Evolutionary conservation across 2,888 invertebrate species (phyloP), one percentile per base, ranked within the genome.

Genomic region (Meliscaeva auricollis): DNA sequence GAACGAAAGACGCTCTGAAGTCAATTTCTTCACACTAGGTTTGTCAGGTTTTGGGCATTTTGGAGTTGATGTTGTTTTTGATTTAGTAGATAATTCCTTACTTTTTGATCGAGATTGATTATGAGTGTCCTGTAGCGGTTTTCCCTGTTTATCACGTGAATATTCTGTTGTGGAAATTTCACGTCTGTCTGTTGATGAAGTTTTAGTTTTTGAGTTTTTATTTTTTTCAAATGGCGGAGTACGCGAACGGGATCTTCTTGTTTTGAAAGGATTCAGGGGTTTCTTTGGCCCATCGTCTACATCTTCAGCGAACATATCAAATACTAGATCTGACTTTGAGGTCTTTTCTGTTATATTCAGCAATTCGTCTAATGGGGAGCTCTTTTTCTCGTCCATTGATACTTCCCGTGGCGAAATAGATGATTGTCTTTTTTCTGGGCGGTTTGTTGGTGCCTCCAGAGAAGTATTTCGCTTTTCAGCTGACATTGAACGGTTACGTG

Each of bases 271-370:
- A 54, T 62, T 85, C 6, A 50, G 13, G 3, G n/a, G 46, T 5
- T n/a, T 72, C 41, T 64, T 80, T 17, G 35, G 32, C 9, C 26
- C 70, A 1, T 69, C 76, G 7, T 76, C 62, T 9, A 85, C 11
- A 4, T 85, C 76, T 44, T 85, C 85, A 20, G 85, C 85, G 6
- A 85, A 85, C 85, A 85, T 85, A n/a, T 85, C 85, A 64, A 85
- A 80, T 3, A 76, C 48, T 11, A 50, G 30, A 0, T 38, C 56
- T 1, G 75, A 26, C 17, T 38, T 62, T 1, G 48, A 56, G 22
- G 20, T 30, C 26, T 54, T 82, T 3, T 60, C 60, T 6, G 68
- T 4, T 72, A 44, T 74, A 2, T 54, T 13, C 9, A 44, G 22
- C 3, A 3, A 30, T 0, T 48, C 35, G 1, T 48, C 38, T 4